Evolutionary conservation across 2,888 invertebrate species (phyloP).

Genomic region (Myopa testacea): DNA sequence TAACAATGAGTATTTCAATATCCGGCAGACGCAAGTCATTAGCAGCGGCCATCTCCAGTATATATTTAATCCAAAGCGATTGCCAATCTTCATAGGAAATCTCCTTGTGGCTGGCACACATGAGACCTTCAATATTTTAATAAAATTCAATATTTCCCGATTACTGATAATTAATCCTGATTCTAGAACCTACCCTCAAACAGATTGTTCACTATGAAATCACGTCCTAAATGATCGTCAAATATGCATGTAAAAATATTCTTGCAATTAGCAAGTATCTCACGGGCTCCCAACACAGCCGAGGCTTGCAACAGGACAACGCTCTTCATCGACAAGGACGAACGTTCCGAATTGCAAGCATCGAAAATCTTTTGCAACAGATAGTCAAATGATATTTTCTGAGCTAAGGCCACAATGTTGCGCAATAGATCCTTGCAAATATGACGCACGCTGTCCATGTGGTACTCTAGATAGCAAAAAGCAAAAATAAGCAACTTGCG

Average conservation of each 20-base stretch:
- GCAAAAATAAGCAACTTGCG: constrained; percentile 67
- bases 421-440: constrained; percentile 71
- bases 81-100: constrained; percentile 67
- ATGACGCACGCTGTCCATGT: constrained; percentile 76
- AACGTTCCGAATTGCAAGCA: constrained; percentile 53
- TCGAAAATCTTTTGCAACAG: constrained; percentile 56
- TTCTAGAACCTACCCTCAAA: constrained; percentile 67
- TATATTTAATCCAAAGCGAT: constrained; percentile 69
- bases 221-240: constrained; percentile 54
- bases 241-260: constrained; percentile 56
- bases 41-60: constrained; percentile 53
- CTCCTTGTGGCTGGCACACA: constrained; percentile 69
- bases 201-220: constrained; percentile 70
- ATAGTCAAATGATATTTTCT: constrained; percentile 52
- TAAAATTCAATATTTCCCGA: not conserved
- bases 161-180: not conserved
- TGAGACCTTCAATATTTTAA: constrained; percentile 61
- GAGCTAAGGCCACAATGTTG: constrained; percentile 67
- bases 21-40: constrained; percentile 53
- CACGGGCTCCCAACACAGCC: constrained; percentile 54
- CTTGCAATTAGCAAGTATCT: constrained; percentile 53
- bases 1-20: constrained; percentile 59
- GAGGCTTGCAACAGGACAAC: constrained; percentile 58
- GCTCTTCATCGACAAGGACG: constrained; percentile 57
- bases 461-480: constrained; percentile 74